Evolutionary conservation across 1,140 invertebrate species (phyloP), one percentile per base, ranked within the genome.

Genomic region (Centruroides sculpturatus): DNA sequence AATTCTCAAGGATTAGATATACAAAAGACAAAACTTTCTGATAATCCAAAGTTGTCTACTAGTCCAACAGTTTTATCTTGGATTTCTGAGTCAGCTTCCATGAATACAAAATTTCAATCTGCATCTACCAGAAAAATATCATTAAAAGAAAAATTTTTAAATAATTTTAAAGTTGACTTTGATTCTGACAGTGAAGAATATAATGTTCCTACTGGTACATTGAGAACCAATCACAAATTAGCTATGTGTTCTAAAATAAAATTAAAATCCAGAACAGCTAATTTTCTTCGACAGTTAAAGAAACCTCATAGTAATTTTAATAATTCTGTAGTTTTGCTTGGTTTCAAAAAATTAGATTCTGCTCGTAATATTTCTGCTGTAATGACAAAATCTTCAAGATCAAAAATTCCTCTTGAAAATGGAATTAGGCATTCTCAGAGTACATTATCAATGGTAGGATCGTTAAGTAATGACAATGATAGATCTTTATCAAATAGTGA

Each of bases 351-450:
- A 61, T 68, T 82, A 62, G 80, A 81, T 63, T 34, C 65, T 60
- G 35, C 66, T 59, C 60, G 59, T 35, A 60, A 41, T 66, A 71
- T 57, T 67, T 71, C 64, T 71, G 69, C 67, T 69, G 64, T 63
- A 8, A 60, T 66, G 48, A 71, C 60, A 23, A 63, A 62, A 55
- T 47, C 59, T 47, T 49, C 58, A 11, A 63, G 56, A 63, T 49
- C 58, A 34, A 52, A 54, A 11, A 54, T 64, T 59, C 53, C 59
- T 46, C 55, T 64, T 10, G 58, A 61, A 56, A 65, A 61, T 55
- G 66, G 68, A 54, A 71, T 82, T 65, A 71, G 79, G 60, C 81
- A 82, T 71, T 82, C 80, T 54, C 75, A 79, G 69, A 82, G 81
- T 69, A 80, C 80, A 47, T 77, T 80, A 34, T 81, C 80, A 36